Conservation (phyloP, 2,797 vertebrate species). For the Myripristis murdjan region DNA sequence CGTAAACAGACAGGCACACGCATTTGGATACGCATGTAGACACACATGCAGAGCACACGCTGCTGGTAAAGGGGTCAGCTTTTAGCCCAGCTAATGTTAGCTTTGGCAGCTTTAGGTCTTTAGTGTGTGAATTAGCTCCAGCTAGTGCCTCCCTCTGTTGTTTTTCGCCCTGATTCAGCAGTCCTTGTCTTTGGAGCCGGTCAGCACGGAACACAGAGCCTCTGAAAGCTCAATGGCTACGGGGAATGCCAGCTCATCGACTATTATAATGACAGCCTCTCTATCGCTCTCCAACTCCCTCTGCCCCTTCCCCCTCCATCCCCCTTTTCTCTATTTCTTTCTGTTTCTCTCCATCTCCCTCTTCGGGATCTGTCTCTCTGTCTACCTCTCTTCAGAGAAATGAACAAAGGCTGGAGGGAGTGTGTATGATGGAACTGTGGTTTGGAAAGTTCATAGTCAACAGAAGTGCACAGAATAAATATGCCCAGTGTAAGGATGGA, state of each 20-base stretch:
- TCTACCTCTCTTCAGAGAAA: conserved; percentile 41
- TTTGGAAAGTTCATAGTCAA: conserved; percentile 64
- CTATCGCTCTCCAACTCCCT: conserved; percentile 56
- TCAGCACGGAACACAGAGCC: conserved; percentile 60
- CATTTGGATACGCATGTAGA: not conserved
- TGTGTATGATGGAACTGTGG: conserved; percentile 49
- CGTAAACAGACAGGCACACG: conserved; percentile 4
- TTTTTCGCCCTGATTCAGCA: conserved; percentile 87
- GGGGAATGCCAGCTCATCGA: conserved; percentile 88
- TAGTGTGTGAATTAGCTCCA: conserved; percentile 69
- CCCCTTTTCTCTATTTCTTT: conserved; percentile 35
- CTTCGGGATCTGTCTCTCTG: conserved; percentile 55
- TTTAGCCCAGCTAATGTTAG: conserved; percentile 51
- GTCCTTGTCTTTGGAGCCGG: conserved; percentile 74
- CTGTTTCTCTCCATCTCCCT: conserved; percentile 41
- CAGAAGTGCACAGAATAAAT: conserved; percentile 56
- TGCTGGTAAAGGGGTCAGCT: conserved; percentile 34
- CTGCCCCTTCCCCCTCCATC: conserved; percentile 54
- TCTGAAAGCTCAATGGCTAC: conserved; percentile 82
- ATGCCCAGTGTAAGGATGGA: conserved; percentile 49
- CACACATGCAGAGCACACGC: conserved; percentile 7
- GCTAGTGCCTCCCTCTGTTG: conserved; percentile 76
- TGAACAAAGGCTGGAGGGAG: conserved; percentile 55
- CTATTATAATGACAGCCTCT: conserved; percentile 81
- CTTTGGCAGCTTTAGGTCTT: conserved; percentile 61